Percentiles rank a stretch among this genome's conserved stretches.
phyloP scores from a whole-genome alignment of 1,140 invertebrate genomes.

The Formica selysi region DNA sequence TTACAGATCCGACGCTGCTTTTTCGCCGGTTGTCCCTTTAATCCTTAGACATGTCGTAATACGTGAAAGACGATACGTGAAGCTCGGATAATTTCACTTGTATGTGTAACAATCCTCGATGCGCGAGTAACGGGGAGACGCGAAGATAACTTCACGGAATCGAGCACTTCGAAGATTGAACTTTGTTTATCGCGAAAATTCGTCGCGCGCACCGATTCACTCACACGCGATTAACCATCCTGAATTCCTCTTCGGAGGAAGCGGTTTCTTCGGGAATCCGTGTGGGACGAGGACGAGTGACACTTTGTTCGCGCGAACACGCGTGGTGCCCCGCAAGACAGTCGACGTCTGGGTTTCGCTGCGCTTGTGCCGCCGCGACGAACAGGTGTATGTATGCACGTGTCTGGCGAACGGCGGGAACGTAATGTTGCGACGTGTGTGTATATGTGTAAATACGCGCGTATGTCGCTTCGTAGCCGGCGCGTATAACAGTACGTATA shows the following conservation, averaged over 20 bases:
- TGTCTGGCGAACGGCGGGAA: constrained; percentile 19
- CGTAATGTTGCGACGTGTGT: neutral
- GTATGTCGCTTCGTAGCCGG: neutral
- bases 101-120: neutral
- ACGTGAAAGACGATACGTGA: neutral
- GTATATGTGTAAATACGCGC: neutral
- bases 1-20: neutral
- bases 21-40: neutral
- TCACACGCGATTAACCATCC: neutral
- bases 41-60: neutral
- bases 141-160: neutral
- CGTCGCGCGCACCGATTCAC: neutral
- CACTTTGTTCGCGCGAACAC: constrained; percentile 9
- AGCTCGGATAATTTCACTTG: neutral
- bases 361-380: constrained; percentile 14
- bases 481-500: neutral
- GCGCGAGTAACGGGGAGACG: neutral
- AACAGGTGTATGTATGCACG: constrained; percentile 72
- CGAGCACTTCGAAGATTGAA: neutral
- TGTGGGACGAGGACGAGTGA: neutral
- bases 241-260: neutral
- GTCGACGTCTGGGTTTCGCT: neutral
- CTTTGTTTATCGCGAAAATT: neutral
- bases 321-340: neutral
- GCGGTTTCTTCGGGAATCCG: neutral